phyloP scores from a whole-genome alignment of 1,140 invertebrate species.

The Tetramorium parvispinum region DNA sequence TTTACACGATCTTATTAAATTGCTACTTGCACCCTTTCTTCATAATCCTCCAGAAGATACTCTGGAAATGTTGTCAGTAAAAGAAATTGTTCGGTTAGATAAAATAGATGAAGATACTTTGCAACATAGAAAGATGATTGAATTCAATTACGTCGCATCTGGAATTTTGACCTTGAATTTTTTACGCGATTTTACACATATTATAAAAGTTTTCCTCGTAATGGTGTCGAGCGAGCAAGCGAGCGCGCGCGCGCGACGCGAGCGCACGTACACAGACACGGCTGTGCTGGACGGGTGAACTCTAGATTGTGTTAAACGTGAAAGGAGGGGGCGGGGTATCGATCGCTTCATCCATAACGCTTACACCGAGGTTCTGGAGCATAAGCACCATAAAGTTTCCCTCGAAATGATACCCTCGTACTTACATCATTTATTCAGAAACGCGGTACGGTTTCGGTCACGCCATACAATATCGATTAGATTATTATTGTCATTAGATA shows the following conservation, averaged over 20 bases:
- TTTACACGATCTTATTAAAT: too few species aligned
- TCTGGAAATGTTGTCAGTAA: too few species aligned
- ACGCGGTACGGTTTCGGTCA: constrained; percentile 37
- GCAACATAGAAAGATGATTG: neutral
- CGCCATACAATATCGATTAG: constrained; percentile 32
- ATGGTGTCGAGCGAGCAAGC: constrained; percentile 2
- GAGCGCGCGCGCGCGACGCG: neutral
- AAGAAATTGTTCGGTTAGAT: too few species aligned
- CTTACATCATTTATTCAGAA: constrained; percentile 45
- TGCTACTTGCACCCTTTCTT: neutral
- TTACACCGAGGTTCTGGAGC: constrained; percentile 36
- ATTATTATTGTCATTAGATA: constrained; percentile 33
- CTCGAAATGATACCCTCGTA: constrained; percentile 36
- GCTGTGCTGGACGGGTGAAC: neutral
- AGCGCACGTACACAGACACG: neutral
- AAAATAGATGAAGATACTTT: neutral
- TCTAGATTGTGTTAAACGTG: constrained; percentile 51
- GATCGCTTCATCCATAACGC: constrained; percentile 53
- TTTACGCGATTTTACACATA: neutral
- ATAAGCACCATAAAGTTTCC: constrained; percentile 44
- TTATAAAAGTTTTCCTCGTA: neutral
- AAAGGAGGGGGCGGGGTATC: constrained; percentile 14
- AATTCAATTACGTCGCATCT: neutral
- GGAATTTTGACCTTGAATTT: neutral
- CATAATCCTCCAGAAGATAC: neutral